Evolutionary conservation across 1,140 invertebrate genomes (phyloP).

Genomic region (Holotrichia oblita): DNA sequence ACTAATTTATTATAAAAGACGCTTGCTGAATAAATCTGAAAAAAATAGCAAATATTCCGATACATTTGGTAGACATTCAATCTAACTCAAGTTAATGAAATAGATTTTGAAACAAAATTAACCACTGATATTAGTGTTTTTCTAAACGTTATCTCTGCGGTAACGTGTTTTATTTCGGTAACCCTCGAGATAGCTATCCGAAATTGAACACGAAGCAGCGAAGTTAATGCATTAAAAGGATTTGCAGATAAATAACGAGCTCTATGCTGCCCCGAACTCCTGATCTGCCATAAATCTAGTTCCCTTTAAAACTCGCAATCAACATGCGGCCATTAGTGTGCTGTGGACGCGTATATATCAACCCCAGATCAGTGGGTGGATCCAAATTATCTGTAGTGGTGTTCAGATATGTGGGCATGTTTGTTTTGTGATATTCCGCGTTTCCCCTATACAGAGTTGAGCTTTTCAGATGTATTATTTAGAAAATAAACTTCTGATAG

Average conservation of each 20-base stretch:
- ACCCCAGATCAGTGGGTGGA: slow-evolving; percentile 29
- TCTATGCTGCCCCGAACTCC: slow-evolving; percentile 47
- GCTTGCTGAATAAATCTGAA: no score
- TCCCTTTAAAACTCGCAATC: slow-evolving; percentile 58
- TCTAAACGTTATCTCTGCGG: slow-evolving; percentile 21
- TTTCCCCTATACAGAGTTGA: neutral
- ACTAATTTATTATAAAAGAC: no score
- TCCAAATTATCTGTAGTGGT: slow-evolving; percentile 22
- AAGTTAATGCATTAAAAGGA: slow-evolving; percentile 55
- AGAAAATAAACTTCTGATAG: no score
- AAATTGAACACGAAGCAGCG: slow-evolving; percentile 26
- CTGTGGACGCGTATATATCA: slow-evolving; percentile 54
- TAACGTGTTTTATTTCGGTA: slow-evolving; percentile 29
- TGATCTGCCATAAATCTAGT: slow-evolving; percentile 56
- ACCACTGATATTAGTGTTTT: slow-evolving; percentile 25
- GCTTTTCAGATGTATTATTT: no score
- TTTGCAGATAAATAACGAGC: slow-evolving; percentile 56
- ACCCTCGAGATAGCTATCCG: slow-evolving; percentile 24
- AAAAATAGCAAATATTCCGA: no score
- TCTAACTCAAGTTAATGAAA: slow-evolving; percentile 7
- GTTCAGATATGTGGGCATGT: slow-evolving; percentile 7
- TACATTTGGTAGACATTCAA: no score
- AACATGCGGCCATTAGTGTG: slow-evolving; percentile 58
- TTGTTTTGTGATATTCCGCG: neutral
- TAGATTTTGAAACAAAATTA: neutral